phyloP scores from a whole-genome alignment of 2,797 vertebrate species.

The Sylvia borin region DNA sequence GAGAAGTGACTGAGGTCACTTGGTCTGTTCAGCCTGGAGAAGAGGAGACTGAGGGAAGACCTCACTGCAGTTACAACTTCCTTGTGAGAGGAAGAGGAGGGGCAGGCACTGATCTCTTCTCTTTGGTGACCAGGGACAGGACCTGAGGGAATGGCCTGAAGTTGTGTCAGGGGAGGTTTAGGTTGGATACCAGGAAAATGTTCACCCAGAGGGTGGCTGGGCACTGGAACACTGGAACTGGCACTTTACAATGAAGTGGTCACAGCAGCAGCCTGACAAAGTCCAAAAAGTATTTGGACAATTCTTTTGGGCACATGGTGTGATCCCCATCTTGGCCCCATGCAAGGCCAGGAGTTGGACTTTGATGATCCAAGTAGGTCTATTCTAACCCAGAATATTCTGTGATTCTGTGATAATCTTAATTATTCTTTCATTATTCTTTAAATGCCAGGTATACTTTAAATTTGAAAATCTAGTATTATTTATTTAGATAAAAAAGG shows the following conservation, averaged over 20 bases:
- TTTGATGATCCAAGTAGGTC: background rate
- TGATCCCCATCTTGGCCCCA: background rate
- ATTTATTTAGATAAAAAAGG: background rate
- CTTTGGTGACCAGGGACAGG: background rate
- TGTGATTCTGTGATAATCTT: background rate
- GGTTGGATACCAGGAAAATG: background rate
- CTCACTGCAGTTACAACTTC: background rate
- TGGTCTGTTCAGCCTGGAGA: background rate
- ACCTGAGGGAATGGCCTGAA: background rate
- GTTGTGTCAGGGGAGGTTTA: background rate
- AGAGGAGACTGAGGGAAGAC: background rate
- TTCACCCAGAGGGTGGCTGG: background rate
- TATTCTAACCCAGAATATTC: background rate
- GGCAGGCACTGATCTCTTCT: background rate
- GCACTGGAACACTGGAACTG: background rate
- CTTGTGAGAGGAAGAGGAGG: accelerated
- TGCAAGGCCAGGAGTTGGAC: background rate
- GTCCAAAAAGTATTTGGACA: background rate
- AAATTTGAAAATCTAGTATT: background rate
- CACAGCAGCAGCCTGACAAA: background rate
- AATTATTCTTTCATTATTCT: background rate
- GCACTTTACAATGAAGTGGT: background rate
- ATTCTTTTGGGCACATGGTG: accelerated
- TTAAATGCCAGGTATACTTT: background rate
- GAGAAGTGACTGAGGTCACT: background rate